Percentiles rank a stretch among this genome's conserved stretches.
phyloP scores from a whole-genome alignment of 2,888 invertebrate species.

The Stenolophus ochropezus region DNA sequence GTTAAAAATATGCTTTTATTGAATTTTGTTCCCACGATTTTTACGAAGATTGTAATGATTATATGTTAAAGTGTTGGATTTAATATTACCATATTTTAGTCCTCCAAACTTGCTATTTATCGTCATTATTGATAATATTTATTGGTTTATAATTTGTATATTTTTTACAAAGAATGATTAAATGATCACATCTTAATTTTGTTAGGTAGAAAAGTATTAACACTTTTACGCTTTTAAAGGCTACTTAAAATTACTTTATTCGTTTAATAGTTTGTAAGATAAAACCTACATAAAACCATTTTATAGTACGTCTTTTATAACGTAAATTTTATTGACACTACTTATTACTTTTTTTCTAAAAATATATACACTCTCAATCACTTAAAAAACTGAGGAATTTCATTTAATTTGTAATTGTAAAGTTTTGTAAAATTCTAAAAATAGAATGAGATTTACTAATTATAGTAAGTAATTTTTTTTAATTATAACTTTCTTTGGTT shows the following conservation, averaged over 20 bases:
- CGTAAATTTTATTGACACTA: too few relatives aligned
- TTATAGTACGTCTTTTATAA: too few relatives aligned
- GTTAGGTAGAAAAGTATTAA: background rate
- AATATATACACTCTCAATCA: too few relatives aligned
- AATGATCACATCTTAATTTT: background rate
- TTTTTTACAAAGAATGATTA: background rate
- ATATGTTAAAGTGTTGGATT: conserved; percentile 1
- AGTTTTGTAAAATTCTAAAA: too few relatives aligned
- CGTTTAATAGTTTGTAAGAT: too few relatives aligned
- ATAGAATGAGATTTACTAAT: too few relatives aligned
- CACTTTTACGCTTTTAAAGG: background rate
- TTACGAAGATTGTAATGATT: conserved; percentile 24
- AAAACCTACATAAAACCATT: too few relatives aligned
- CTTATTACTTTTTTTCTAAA: too few relatives aligned
- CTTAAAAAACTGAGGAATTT: too few relatives aligned
- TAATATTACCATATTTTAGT: background rate
- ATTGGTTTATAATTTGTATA: background rate
- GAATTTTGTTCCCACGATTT: conserved; percentile 43
- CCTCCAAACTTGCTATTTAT: background rate
- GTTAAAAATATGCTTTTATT: conserved; percentile 25
- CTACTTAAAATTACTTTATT: background rate
- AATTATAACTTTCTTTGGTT: too few relatives aligned
- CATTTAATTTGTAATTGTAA: too few relatives aligned
- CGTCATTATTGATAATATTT: background rate
- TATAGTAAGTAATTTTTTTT: too few relatives aligned